Base-by-base conservation (phyloP, 2,888 invertebrate species). In the Lysandra bellargus region DNA sequence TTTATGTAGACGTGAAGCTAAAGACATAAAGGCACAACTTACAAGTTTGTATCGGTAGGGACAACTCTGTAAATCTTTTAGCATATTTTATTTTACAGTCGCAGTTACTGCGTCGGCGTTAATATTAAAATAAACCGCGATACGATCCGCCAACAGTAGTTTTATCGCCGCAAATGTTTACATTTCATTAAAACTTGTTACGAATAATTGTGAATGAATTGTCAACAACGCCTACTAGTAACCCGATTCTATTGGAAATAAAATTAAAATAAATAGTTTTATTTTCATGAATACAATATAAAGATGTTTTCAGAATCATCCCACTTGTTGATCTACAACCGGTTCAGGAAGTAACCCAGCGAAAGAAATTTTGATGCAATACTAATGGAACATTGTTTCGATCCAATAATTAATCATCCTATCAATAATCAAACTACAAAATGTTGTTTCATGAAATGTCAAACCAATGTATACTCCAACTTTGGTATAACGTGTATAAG, bases 101-200 rank as follows among this genome's bases (percentile, higher is more conserved):
- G 69, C 69, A 69, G 14, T 69, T 9, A 14, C 33, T 12, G 14
- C 37, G 17, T 37, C 33, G 69, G 33, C 69, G 33, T 69, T 69
- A 61, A 23, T 30, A 64, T 23, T 37, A 17, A 69, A 69, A 69
- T 69, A 69, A 69, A 69, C 33, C 69, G 69, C 69, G 33, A 69
- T 69, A 69, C 33, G 33, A 30, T 37, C 14, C 5, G 33, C 33
- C 14, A 69, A 69, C 69, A 37, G 69, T 69, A 17, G 69, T 69
- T 69, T 69, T 69, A 69, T 33, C 69, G 33, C 69, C 69, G 6
- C 69, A 69, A 57, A 69, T 37, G 69, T 69, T 69, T 14, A 69
- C 69, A 69, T 69, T 69, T 30, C 64, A 64, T 64, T 64, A 64
- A 64, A 69, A 69, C 69, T 37, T 69, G 64, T 69, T 37, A 69